Conservation (phyloP, 2,113 vertebrate species). For the Cyprinodon variegatus region DNA sequence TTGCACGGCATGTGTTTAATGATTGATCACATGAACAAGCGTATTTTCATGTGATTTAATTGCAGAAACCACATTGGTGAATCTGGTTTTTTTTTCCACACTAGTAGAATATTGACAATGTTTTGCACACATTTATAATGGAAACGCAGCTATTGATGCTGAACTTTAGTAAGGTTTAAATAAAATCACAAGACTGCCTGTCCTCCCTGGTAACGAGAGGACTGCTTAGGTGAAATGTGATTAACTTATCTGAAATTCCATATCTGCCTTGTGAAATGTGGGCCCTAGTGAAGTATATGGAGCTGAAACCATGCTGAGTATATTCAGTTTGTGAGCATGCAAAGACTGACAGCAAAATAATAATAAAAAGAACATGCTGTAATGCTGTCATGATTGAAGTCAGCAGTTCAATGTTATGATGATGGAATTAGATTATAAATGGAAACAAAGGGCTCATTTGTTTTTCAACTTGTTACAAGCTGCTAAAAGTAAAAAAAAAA, state of each 20-base stretch:
- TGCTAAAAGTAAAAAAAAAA: constrained; percentile 14
- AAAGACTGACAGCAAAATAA: background rate
- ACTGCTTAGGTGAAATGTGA: constrained; percentile 42
- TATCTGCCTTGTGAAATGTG: background rate
- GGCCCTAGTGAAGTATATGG: constrained; percentile 10
- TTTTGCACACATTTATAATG: no score
- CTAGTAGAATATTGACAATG: no score
- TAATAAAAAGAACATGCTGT: background rate
- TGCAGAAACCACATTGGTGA: no score
- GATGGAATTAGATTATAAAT: constrained; percentile 42
- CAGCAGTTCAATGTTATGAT: constrained; percentile 34
- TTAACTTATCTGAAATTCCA: constrained; percentile 40
- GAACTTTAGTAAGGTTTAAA: constrained; percentile 22
- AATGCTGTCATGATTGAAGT: constrained; percentile 19
- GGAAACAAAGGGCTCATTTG: constrained; percentile 45
- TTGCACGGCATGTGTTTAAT: no score
- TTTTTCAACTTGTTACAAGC: background rate
- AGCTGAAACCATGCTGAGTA: constrained; percentile 45
- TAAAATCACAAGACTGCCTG: constrained; percentile 23
- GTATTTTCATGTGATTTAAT: no score
- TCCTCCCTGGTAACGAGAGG: background rate
- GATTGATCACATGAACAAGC: no score
- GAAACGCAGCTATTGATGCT: no score
- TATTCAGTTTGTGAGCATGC: constrained; percentile 16
- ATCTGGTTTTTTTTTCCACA: no score